phyloP scores from a whole-genome alignment of 2,888 invertebrate genomes.

The Ernsta delagoae region DNA sequence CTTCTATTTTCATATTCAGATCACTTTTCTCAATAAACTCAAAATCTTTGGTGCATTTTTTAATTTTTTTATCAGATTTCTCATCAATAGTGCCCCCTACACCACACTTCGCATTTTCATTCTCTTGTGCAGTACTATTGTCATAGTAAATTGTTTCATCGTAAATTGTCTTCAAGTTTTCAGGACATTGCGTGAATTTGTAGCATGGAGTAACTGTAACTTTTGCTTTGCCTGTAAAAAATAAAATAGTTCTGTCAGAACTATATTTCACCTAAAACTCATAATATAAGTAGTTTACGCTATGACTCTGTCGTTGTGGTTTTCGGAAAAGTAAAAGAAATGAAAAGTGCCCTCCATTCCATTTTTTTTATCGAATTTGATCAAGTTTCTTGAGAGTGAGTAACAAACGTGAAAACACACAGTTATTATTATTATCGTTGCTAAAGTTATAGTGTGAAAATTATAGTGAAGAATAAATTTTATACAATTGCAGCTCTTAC shows the following conservation, averaged over 20 bases:
- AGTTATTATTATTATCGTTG: no score
- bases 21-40: background rate
- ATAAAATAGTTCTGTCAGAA: background rate
- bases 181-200: slow-evolving; percentile 61
- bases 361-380: no score
- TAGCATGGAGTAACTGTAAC: slow-evolving; percentile 60
- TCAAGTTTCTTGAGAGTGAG: no score
- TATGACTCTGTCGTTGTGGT: no score
- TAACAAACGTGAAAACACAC: no score
- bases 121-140: slow-evolving; percentile 3
- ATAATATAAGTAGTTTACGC: no score
- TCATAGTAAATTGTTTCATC: slow-evolving; percentile 32
- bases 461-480: background rate
- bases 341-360: no score
- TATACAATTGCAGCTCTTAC: slow-evolving; percentile 46
- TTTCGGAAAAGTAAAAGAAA: no score
- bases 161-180: slow-evolving; percentile 55
- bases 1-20: slow-evolving; percentile 3
- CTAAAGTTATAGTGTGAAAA: no score
- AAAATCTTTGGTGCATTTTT: background rate
- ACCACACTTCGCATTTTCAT: slow-evolving; percentile 19
- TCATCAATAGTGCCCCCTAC: slow-evolving; percentile 35
- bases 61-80: slow-evolving; percentile 2
- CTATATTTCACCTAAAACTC: no score
- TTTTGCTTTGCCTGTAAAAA: slow-evolving; percentile 58